Conservation (phyloP, 2,113 vertebrate genomes). For the Microcebus lehilahytsara region DNA sequence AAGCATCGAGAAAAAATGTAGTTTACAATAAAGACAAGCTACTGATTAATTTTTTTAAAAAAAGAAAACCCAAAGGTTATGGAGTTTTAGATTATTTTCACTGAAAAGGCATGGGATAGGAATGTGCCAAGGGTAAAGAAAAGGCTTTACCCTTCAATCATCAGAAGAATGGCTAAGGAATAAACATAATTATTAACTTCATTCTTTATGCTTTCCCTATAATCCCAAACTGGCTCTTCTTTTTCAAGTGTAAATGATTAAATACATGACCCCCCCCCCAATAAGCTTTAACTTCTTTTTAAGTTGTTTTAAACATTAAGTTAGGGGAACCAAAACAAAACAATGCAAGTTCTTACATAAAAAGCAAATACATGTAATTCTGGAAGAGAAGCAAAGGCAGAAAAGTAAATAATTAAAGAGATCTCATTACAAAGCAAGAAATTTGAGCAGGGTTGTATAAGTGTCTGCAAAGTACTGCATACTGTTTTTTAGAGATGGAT, state of each 20-base stretch:
- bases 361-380: constrained; percentile 1
- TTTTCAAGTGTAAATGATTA: constrained; percentile 33
- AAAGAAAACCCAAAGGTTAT: background rate
- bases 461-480: background rate
- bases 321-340: constrained; percentile 22
- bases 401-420: constrained; percentile 69
- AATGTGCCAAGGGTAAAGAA: background rate
- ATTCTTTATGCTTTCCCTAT: constrained; percentile 3
- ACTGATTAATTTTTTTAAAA: background rate
- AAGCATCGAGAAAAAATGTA: background rate
- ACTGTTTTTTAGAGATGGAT: background rate
- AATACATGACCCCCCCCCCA: background rate
- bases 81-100: background rate
- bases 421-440: constrained; percentile 50
- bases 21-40: background rate
- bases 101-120: background rate
- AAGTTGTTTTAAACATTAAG: constrained; percentile 42
- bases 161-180: background rate
- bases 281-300: constrained; percentile 35
- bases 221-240: constrained; percentile 12
- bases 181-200: constrained; percentile 10
- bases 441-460: background rate
- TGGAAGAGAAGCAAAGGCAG: constrained; percentile 38
- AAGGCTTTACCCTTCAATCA: background rate
- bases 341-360: constrained; percentile 22